phyloP scores from a whole-genome alignment of 2,797 vertebrate species.

The Sebastes taczanowskii region DNA sequence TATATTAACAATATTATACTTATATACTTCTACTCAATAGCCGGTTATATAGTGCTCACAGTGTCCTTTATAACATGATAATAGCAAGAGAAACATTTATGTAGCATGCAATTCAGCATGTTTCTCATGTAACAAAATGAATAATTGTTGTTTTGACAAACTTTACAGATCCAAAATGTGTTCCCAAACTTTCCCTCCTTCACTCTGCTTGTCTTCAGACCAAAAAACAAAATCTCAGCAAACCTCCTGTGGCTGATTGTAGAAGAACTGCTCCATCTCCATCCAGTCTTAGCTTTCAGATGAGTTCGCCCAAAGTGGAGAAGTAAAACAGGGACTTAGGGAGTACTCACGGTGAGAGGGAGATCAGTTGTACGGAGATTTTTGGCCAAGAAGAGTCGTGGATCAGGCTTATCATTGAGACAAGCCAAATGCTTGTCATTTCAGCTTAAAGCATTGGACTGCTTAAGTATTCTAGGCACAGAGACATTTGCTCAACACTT shows the following conservation, averaged over 20 bases:
- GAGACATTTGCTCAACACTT: slow-evolving; percentile 55
- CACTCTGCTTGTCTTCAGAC: not conserved
- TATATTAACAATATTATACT: not conserved
- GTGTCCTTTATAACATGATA: not conserved
- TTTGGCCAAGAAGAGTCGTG: slow-evolving; percentile 48
- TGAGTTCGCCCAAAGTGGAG: slow-evolving; percentile 21
- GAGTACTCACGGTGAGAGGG: slow-evolving; percentile 52
- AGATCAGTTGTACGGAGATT: slow-evolving; percentile 41
- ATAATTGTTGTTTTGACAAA: not conserved
- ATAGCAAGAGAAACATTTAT: not conserved
- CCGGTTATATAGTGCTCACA: no score
- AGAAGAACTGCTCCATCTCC: slow-evolving; percentile 5
- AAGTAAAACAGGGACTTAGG: slow-evolving; percentile 63
- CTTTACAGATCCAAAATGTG: not conserved
- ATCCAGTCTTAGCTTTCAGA: slow-evolving; percentile 11
- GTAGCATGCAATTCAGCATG: not conserved
- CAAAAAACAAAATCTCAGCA: not conserved
- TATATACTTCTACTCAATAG: not conserved
- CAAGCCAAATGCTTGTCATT: slow-evolving; percentile 68
- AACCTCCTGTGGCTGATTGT: slow-evolving; percentile 4
- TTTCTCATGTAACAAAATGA: not conserved
- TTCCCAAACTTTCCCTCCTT: not conserved
- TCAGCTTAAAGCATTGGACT: slow-evolving; percentile 51
- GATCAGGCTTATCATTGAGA: slow-evolving; percentile 61
- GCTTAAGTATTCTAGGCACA: slow-evolving; percentile 53